phyloP scores from a whole-genome alignment of 2,888 invertebrate species.

The Morinoia aosen region DNA sequence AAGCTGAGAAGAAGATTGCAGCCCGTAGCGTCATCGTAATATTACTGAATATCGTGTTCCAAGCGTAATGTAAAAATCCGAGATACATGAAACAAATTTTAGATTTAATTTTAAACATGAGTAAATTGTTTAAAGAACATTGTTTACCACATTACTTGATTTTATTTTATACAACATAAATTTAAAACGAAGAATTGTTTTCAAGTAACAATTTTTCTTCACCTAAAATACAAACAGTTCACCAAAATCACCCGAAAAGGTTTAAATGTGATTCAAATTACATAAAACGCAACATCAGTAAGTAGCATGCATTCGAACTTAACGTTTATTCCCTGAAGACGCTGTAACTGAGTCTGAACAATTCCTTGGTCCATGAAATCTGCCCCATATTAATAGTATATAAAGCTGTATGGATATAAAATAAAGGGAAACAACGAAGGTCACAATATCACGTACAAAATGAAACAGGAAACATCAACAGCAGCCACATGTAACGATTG shows the following conservation, averaged over 20 bases:
- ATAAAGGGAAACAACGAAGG: background rate
- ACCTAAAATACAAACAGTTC: background rate
- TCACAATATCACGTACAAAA: too few species aligned
- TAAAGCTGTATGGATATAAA: background rate
- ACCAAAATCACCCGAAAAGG: background rate
- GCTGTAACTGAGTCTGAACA: too few species aligned
- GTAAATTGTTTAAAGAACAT: background rate
- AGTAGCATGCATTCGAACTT: too few species aligned
- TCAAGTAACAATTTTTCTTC: background rate
- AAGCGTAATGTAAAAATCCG: too few species aligned
- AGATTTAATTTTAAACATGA: too few species aligned
- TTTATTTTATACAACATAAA: background rate
- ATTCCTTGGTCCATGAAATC: background rate
- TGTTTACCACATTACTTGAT: too few species aligned
- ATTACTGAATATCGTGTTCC: too few species aligned
- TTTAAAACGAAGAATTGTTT: background rate
- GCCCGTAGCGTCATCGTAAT: too few species aligned
- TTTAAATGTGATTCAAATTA: background rate
- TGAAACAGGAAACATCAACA: background rate
- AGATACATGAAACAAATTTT: too few species aligned
- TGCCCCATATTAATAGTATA: background rate
- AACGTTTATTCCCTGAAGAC: too few species aligned
- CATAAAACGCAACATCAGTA: background rate
- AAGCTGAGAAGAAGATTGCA: too few species aligned
- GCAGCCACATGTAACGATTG: background rate